A percentile compares a stretch with the other conserved stretches of the same genome.
phyloP scores from a whole-genome alignment of 2,113 vertebrate species.

The Malurus cyaneus region DNA sequence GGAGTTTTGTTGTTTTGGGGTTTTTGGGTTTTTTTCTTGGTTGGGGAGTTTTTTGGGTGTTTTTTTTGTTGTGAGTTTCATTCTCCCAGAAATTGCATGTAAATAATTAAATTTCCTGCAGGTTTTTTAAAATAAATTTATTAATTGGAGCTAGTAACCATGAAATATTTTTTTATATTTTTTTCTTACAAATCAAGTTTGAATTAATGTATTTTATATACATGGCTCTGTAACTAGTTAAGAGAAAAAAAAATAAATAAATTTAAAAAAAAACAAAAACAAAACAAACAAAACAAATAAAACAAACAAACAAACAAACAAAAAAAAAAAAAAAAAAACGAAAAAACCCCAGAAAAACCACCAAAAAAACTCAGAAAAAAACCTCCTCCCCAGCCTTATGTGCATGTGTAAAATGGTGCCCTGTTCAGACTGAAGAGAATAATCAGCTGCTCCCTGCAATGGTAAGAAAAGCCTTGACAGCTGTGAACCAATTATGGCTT shows the following conservation, averaged over 20 bases:
- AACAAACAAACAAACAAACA: no score
- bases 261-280: no score
- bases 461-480: slow-evolving; percentile 45
- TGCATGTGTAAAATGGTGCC: background rate
- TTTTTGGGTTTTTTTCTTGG: background rate
- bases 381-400: background rate
- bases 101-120: background rate
- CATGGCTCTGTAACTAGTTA: background rate
- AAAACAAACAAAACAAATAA: no score
- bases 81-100: background rate
- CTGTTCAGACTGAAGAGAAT: background rate
- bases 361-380: background rate
- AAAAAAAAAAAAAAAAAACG: background rate
- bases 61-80: background rate
- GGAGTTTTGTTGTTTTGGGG: background rate
- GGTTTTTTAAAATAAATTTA: background rate
- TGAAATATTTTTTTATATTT: background rate
- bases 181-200: background rate
- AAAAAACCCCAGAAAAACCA: background rate
- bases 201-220: background rate
- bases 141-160: background rate
- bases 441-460: slow-evolving; percentile 47
- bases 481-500: slow-evolving; percentile 40
- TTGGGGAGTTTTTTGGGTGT: background rate
- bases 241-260: background rate